Evolutionary conservation across 2,797 vertebrate species (phyloP).

Genomic region (Galagoides demidoff): DNA sequence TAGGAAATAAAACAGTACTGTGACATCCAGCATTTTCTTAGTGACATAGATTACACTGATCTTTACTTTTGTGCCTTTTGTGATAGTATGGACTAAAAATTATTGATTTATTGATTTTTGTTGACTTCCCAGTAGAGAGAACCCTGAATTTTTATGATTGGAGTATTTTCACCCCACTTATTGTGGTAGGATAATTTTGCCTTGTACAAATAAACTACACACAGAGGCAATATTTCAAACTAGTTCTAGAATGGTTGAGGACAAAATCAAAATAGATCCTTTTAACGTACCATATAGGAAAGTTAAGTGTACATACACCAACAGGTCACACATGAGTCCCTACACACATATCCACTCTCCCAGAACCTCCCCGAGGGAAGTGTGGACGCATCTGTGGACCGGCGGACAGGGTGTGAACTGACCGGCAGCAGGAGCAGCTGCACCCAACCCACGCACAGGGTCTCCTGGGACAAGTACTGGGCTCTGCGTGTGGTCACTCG

Average conservation of each 20-base stretch:
- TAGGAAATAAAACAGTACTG: not conserved
- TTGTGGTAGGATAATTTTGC: not conserved
- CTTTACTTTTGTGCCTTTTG: not conserved
- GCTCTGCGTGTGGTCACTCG: accelerated
- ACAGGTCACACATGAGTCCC: not conserved
- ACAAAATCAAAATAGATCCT: not conserved
- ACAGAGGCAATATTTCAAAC: not conserved
- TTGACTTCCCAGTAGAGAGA: not conserved
- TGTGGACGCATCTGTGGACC: accelerated
- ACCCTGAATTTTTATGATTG: not conserved
- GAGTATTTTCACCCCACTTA: not conserved
- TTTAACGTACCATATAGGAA: not conserved
- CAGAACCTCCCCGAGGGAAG: not conserved
- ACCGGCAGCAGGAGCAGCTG: accelerated
- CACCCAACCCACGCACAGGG: too few relatives aligned
- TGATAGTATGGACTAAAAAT: not conserved
- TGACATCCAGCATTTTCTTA: not conserved
- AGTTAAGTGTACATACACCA: not conserved
- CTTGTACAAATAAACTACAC: not conserved
- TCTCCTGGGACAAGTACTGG: too few relatives aligned
- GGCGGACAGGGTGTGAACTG: not conserved
- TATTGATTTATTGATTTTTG: not conserved
- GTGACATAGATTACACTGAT: not conserved
- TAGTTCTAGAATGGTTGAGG: not conserved
- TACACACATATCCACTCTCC: too few relatives aligned